Percentiles rank a stretch among this genome's conserved stretches.
Conservation (phyloP, 2,113 vertebrate species). For the Anser brachyrhynchus region DNA sequence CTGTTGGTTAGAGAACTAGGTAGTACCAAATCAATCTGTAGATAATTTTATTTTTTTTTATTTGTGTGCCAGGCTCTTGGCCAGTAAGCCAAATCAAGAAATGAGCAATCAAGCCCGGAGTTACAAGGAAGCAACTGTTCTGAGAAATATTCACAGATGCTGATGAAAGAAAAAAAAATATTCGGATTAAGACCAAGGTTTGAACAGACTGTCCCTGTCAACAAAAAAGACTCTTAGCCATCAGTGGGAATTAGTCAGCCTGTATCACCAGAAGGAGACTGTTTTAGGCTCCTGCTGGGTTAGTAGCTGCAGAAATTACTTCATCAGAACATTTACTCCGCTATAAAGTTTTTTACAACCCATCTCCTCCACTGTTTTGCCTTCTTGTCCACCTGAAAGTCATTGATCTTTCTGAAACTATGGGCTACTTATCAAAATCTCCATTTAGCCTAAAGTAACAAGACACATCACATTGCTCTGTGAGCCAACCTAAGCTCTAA, state of each 20-base stretch:
- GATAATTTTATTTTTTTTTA: background rate
- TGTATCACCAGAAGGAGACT: background rate
- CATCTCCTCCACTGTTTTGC: background rate
- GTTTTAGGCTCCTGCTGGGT: background rate
- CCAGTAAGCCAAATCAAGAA: conserved; percentile 6
- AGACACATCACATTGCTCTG: background rate
- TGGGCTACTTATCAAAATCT: background rate
- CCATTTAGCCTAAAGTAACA: background rate
- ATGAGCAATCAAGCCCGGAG: background rate
- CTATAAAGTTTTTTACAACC: background rate
- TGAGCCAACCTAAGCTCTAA: background rate
- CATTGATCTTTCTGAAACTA: background rate
- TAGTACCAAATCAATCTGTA: background rate
- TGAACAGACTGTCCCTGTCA: conserved; percentile 18
- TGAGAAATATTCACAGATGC: conserved; percentile 10
- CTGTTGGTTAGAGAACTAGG: background rate
- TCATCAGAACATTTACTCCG: background rate
- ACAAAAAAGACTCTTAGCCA: background rate
- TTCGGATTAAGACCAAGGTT: background rate
- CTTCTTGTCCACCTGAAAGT: background rate
- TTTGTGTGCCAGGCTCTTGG: background rate
- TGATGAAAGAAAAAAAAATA: background rate
- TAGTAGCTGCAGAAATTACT: background rate
- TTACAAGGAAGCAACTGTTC: conserved; percentile 23
- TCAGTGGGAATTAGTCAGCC: background rate